Base-by-base conservation (phyloP, 2,888 invertebrate species). In the Falcaria lacertinaria region DNA sequence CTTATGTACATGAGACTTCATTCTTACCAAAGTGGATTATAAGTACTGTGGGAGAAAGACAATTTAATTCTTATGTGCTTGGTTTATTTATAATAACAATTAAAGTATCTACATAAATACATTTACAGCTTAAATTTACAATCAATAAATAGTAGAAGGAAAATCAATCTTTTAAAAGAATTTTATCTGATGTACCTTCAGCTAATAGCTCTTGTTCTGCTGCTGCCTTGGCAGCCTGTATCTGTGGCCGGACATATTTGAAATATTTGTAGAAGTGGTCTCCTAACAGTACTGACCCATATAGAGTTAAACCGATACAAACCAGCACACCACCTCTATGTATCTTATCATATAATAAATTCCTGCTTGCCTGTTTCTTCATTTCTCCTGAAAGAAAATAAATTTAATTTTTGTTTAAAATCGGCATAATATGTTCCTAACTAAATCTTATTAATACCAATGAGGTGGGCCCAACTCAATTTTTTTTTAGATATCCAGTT, bases 101-200 rank as follows among this genome's bases (percentile, higher is more conserved):
- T 63, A 54, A 44, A 54, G 52, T 50, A 48, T 13, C 33, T 25
- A 25, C 19, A 46, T 57, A 50, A 52, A 48, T 50, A 54, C 50
- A 62, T 60, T 61, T 60, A 69, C 48, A 65, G 47, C 58, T 64
- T 70, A 66, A 46, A 44, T 41, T 41, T 25, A 34, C 34, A 39
- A 40, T 37, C 47, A 37, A 34, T 22, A 28, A 41, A 17, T 25
- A 50, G 39, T 54, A 54, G 40, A 39, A 3, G 3, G 19, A 19
- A 28, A 48, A 39, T 39, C 43, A 65, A 45, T 73, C 62, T 44
- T 64, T 68, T 47, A 61, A 58, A 35, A 67, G 50, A 42, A 81
- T 52, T 63, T 74, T 80, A 32, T 88, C 85, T 11, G 81, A 72
- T 15, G 89, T 66, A 32, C 91, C 91, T 74, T 91, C 91, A 2